Conservation (phyloP, 2,113 vertebrate genomes). For the Scytalopus superciliaris region DNA sequence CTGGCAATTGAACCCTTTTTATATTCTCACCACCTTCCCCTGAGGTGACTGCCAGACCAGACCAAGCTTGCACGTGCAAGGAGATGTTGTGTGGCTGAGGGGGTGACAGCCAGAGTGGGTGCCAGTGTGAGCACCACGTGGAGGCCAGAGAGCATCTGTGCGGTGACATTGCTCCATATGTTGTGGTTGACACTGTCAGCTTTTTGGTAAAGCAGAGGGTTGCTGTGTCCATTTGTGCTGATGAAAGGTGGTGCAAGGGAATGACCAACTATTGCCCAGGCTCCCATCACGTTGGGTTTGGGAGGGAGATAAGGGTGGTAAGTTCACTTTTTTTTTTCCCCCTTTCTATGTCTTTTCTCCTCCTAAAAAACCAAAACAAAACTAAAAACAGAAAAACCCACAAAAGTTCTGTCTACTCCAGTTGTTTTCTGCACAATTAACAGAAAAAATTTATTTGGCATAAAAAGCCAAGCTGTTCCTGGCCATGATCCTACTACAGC, state of each 20-base stretch:
- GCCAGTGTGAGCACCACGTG: neutral
- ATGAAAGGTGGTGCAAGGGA: neutral
- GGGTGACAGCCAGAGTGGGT: neutral
- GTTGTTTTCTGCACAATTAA: slow-evolving; percentile 6
- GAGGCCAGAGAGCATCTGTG: neutral
- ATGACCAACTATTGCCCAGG: neutral
- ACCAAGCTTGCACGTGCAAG: rapidly evolving
- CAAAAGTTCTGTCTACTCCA: neutral
- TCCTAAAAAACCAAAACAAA: neutral
- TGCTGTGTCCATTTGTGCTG: neutral
- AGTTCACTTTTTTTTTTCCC: neutral
- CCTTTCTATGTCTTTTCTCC: neutral
- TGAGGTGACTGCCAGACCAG: neutral
- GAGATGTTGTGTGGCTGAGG: neutral
- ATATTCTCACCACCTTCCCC: neutral
- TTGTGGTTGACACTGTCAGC: neutral
- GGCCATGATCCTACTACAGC: neutral
- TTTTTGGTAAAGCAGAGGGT: neutral
- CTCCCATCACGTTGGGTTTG: neutral
- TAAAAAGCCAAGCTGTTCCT: neutral
- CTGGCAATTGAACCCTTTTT: neutral
- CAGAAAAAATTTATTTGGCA: neutral
- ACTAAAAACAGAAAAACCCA: neutral
- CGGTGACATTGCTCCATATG: neutral
- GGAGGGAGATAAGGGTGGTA: neutral